Evolutionary conservation across 2,888 invertebrate species (phyloP).

Genomic region (Euproctis similis): DNA sequence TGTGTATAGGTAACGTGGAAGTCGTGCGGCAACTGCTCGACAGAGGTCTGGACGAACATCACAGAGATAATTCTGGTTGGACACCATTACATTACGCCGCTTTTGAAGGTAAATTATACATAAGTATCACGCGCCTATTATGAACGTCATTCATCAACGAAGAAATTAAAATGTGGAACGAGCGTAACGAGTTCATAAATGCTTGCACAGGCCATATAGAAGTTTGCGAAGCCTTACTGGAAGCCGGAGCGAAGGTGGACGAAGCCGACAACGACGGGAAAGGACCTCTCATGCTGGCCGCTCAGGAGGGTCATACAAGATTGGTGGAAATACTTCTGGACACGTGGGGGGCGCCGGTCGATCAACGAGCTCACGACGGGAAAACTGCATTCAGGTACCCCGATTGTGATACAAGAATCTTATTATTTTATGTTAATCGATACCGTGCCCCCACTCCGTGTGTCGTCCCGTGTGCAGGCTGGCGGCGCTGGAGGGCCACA

Average conservation of each 20-base stretch:
- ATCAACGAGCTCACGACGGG: conserved; percentile 92
- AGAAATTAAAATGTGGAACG: background rate
- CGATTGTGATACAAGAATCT: too few species aligned
- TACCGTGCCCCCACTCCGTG: too few species aligned
- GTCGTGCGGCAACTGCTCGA: conserved; percentile 93
- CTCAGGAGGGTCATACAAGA: conserved; percentile 87
- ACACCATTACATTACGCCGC: conserved; percentile 97
- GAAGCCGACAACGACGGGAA: conserved; percentile 95
- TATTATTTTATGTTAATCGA: too few species aligned
- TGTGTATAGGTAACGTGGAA: conserved; percentile 87
- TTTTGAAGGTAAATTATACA: conserved; percentile 87
- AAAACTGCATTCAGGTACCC: conserved; percentile 89
- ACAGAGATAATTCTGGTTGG: conserved; percentile 96
- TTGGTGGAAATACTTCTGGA: conserved; percentile 81
- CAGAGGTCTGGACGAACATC: conserved; percentile 89
- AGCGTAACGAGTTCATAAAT: too few species aligned
- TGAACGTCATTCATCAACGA: background rate
- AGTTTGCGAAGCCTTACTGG: conserved; percentile 87
- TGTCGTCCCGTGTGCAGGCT: too few species aligned
- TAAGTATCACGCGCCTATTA: too few species aligned
- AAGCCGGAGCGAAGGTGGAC: conserved; percentile 91
- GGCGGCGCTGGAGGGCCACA: conserved; percentile 89
- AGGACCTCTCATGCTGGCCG: conserved; percentile 89
- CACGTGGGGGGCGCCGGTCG: conserved; percentile 85
- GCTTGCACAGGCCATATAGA: conserved; percentile 88